These are phyloP conservation scores for Ostrea edulis DNA, from an alignment of 1,140 invertebrate genomes.

Conservation along the genomic window DNA sequence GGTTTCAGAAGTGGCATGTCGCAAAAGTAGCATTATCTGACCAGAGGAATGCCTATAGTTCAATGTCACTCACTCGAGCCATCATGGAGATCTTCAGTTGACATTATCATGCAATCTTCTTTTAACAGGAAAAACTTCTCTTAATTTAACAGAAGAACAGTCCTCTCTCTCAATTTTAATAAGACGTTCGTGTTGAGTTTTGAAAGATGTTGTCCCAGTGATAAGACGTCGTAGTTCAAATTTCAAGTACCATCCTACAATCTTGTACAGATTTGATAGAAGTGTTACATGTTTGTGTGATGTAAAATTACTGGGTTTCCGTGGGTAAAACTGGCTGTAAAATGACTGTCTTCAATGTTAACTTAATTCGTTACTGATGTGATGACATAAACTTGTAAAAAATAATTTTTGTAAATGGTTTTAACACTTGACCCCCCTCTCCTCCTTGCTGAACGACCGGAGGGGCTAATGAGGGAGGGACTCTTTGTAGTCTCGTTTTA, in stretches of 20 bases:
- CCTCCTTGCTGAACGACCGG: neutral
- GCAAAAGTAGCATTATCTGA: slow-evolving; percentile 32
- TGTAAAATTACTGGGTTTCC: neutral
- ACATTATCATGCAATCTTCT: slow-evolving; percentile 32
- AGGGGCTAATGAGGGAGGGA: neutral
- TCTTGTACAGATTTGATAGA: slow-evolving; percentile 7
- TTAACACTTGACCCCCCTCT: neutral
- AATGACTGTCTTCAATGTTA: slow-evolving; percentile 26
- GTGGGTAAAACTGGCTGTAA: neutral
- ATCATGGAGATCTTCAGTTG: slow-evolving; percentile 27
- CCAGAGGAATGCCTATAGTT: slow-evolving; percentile 18
- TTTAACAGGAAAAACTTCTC: slow-evolving; percentile 35
- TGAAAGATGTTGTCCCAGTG: slow-evolving; percentile 26
- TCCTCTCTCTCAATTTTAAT: slow-evolving; percentile 32
- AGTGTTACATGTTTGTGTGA: slow-evolving; percentile 28
- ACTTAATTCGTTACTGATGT: slow-evolving; percentile 31
- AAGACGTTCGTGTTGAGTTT: slow-evolving; percentile 33
- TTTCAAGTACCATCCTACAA: slow-evolving; percentile 21
- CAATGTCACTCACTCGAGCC: neutral
- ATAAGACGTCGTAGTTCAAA: slow-evolving; percentile 20
- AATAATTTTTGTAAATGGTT: slow-evolving; percentile 33
- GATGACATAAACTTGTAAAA: slow-evolving; percentile 21
- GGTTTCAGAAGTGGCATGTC: slow-evolving; percentile 28
- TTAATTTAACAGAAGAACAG: slow-evolving; percentile 26
- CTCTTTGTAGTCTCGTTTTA: slow-evolving; percentile 18